These are phyloP conservation scores for Glyphotaelius pellucidus DNA, from an alignment of 2,888 invertebrate species.

Conservation along the genomic window DNA sequence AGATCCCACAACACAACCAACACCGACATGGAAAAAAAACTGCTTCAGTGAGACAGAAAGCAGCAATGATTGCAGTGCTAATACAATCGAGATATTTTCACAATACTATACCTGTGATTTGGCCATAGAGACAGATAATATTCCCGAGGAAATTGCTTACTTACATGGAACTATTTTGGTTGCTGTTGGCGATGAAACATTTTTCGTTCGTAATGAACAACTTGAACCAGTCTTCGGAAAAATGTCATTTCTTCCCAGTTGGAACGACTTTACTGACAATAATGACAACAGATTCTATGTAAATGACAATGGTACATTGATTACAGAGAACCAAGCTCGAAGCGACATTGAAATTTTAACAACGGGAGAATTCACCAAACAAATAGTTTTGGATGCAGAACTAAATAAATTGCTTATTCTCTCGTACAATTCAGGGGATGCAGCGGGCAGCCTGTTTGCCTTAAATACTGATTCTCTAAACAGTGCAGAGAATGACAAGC, in stretches of 20 bases:
- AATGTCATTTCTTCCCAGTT: not conserved
- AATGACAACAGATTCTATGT: slow-evolving; percentile 25
- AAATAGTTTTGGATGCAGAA: not conserved
- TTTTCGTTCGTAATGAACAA: not conserved
- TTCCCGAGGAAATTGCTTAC: slow-evolving; percentile 20
- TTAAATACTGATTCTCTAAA: slow-evolving; percentile 7
- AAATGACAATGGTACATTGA: not conserved
- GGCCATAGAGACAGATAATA: not conserved
- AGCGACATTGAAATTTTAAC: slow-evolving; percentile 40
- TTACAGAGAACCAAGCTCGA: not conserved
- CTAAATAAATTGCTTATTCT: slow-evolving; percentile 8
- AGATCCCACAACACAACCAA: not conserved
- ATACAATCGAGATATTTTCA: slow-evolving; percentile 8
- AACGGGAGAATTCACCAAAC: slow-evolving; percentile 23
- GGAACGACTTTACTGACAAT: slow-evolving; percentile 16
- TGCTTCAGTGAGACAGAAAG: slow-evolving; percentile 29
- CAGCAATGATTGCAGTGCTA: not conserved
- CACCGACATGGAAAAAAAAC: not conserved
- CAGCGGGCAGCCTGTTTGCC: slow-evolving; percentile 17
- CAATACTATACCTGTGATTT: slow-evolving; percentile 32
- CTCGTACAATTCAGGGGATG: not conserved
- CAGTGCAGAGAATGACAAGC: not conserved
- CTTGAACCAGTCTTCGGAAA: not conserved
- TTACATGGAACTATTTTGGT: slow-evolving; percentile 15
- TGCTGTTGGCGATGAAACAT: not conserved